Evolutionary conservation across 2,797 vertebrate species (phyloP), one percentile per base, ranked within the genome.

Genomic region (Acrossocheilus fasciatus): DNA sequence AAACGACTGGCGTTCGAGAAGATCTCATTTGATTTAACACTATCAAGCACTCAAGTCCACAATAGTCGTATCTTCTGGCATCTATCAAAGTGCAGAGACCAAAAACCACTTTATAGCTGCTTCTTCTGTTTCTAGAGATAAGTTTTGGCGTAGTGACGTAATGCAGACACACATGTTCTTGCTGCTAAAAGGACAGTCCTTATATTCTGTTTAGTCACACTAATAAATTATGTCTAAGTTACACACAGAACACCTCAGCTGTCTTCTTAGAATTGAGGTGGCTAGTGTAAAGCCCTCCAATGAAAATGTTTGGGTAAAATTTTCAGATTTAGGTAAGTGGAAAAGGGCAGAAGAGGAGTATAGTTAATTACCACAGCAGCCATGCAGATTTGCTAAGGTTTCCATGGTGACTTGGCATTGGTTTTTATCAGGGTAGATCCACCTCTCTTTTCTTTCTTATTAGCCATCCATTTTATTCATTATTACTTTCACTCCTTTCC

Each of bases 11-110:
- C 83, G 64, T 89, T 91, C 89, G 81, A 88, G 90, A 90, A 81
- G 6, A 68, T 92, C 89, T 90, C 66, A 88, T 91, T 93, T 92
- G 86, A 92, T 91, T 91, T 89, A 91, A 88, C 87, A 82, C 88
- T 82, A 89, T 92, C 89, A 89, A 73, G 72, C 87, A 83, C 83
- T 86, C 75, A 73, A 39, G 41, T 50, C 83, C 87, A 86, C 69
- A 86, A 43, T 64, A 81, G 64, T 8, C 7, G 20, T 90, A 89
- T 92, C 92, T 90, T 34, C 59, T 88, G 66, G 36, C 83, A 90
- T 91, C 88, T 89, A 86, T 93, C 90, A 93, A 90, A 91, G 88
- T 80, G 66, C 77, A 43, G 66, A 87, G 89, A 85, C 88, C 86
- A 69, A 81, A 18, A 83, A 86, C 20, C 62, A 78, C 80, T 91